Base-by-base conservation (phyloP, 2,888 invertebrate species). In the Agrochola litura region DNA sequence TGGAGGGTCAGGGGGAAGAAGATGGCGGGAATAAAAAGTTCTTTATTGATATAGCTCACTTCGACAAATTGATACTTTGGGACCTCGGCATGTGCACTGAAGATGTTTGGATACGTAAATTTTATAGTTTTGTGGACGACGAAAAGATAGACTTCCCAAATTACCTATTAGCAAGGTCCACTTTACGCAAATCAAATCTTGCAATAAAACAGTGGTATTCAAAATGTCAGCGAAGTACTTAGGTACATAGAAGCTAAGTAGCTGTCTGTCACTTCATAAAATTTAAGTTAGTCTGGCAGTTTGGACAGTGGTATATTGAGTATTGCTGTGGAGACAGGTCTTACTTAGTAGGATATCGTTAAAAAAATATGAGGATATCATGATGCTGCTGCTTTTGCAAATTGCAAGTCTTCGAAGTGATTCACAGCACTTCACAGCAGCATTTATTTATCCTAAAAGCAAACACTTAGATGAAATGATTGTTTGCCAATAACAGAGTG, bases 11-110 rank as follows among this genome's bases (percentile, higher is more conserved):
- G 78, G 65, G 79, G 81, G 79, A 66, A 75, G 80, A 88, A 90
- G 90, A 91, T 90, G 86, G 91, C 86, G 82, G 72, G 77, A 92
- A 92, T 92, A 92, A 92, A 92, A 92, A 92, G 84, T 92, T 91
- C 85, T 88, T 88, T 88, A 88, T 88, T 85, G 88, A 84, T 89
- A 89, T 88, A 82, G 86, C 85, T 85, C 89, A 88, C 87, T 88
- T 79, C 80, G 76, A 86, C 89, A 88, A 88, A 88, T 88, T 88
- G 87, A 88, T 81, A 85, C 89, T 88, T 86, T 54, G 72, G 61
- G 78, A 49, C 64, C 64, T 61, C 79, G 81, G 85, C 84, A 81
- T 88, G 84, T 87, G 87, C 81, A 70, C 52, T 64, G 58, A 25
- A 64, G 61, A 65, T 64, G 75, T 75, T 75, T 85, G 69, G 71